These are phyloP conservation scores for Metopia argyrocephala DNA, from an alignment of 2,888 invertebrate genomes.

Conservation along the genomic window DNA sequence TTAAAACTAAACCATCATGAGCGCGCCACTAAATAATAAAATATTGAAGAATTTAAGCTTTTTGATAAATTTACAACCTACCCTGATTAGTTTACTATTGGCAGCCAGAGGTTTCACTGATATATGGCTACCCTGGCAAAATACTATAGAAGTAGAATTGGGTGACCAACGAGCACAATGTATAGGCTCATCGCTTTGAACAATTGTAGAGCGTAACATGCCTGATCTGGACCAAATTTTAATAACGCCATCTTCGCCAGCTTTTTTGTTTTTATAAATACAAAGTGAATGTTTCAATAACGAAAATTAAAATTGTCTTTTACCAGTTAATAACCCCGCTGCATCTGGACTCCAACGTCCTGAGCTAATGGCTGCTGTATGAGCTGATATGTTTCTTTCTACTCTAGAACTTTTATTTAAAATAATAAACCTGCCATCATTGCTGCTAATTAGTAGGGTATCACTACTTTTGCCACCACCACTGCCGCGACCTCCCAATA, in stretches of 20 bases:
- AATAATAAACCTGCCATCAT: conserved; percentile 94
- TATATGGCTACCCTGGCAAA: conserved; percentile 84
- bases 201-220: conserved; percentile 92
- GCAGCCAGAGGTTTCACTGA: conserved; percentile 86
- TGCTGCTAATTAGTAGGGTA: conserved; percentile 90
- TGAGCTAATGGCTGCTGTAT: conserved; percentile 92
- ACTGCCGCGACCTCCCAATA: conserved; percentile 75
- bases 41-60: neutral
- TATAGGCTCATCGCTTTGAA: conserved; percentile 90
- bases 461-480: conserved; percentile 81
- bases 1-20: conserved; percentile 95
- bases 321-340: conserved; percentile 88
- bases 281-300: neutral
- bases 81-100: conserved; percentile 86
- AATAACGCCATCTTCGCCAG: conserved; percentile 97
- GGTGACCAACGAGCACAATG: conserved; percentile 92
- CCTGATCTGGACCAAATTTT: conserved; percentile 99
- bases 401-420: conserved; percentile 93
- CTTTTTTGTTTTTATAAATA: conserved; percentile 79
- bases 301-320: neutral
- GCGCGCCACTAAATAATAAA: conserved; percentile 91
- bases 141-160: conserved; percentile 84
- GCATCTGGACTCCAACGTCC: conserved; percentile 98
- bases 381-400: conserved; percentile 95
- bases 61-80: conserved; percentile 70